Evolutionary conservation across 2,797 vertebrate species (phyloP).

Genomic region (Coregonus sp.): DNA sequence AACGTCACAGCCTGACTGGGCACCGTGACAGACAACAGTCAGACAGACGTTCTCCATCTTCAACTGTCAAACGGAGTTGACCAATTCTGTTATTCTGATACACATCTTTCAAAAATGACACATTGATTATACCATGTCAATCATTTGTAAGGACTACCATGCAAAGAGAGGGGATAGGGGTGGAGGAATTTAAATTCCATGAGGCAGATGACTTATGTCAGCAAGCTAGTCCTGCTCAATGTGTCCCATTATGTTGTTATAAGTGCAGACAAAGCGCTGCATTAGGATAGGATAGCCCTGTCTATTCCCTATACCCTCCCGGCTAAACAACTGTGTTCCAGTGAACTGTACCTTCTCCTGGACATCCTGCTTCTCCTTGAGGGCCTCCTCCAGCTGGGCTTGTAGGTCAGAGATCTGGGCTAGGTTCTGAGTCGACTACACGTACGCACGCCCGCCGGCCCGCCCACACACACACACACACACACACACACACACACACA

Average conservation of each 20-base stretch:
- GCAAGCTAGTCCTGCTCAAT: background rate
- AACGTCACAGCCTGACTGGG: constrained; percentile 35
- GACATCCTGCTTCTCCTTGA: constrained; percentile 92
- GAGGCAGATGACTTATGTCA: no score
- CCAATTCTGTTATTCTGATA: constrained; percentile 32
- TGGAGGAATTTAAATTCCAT: background rate
- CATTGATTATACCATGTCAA: constrained; percentile 44
- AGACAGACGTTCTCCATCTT: background rate
- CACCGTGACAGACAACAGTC: background rate
- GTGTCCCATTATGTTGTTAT: background rate
- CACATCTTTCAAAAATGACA: constrained; percentile 45
- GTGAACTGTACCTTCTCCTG: constrained; percentile 87
- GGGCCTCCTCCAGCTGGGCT: constrained; percentile 89
- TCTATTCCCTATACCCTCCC: background rate
- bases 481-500: constrained; percentile 11
- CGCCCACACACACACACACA: constrained; percentile 1
- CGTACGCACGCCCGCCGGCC: constrained; percentile 1
- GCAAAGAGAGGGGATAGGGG: background rate
- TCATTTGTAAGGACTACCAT: constrained; percentile 27
- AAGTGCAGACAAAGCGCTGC: background rate
- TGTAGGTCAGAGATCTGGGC: constrained; percentile 96
- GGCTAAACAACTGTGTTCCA: background rate
- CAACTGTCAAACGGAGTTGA: constrained; percentile 23
- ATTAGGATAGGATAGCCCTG: background rate
- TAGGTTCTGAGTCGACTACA: constrained; percentile 89